These are phyloP conservation scores for Aplysina aerophoba DNA, from an alignment of 37 sponge, comb jelly and placozoan species.

Conservation along the genomic window DNA sequence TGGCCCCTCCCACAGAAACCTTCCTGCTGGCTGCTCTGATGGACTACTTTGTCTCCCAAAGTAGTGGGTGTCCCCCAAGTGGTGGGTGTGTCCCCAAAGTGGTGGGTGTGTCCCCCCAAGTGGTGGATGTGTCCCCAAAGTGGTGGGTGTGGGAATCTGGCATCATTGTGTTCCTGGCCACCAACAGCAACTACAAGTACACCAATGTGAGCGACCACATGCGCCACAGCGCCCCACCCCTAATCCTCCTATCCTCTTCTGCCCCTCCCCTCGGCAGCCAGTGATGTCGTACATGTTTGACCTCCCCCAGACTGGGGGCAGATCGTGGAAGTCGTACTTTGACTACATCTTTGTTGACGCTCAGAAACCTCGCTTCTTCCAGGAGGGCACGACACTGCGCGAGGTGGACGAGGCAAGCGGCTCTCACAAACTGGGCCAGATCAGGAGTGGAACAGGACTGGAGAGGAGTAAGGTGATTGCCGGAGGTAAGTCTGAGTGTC, in stretches of 20 bases:
- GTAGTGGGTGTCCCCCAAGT: slow-evolving; percentile 77
- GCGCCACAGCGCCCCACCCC: neutral
- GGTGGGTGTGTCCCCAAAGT: slow-evolving; percentile 68
- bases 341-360: slow-evolving; percentile 93
- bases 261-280: neutral
- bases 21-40: slow-evolving; percentile 72
- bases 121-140: too few relatives aligned
- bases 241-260: too few relatives aligned
- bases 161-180: slow-evolving; percentile 70
- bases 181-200: slow-evolving; percentile 83
- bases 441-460: slow-evolving; percentile 52
- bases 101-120: slow-evolving; percentile 23
- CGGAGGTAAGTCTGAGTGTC: slow-evolving; percentile 63
- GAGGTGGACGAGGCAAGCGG: slow-evolving; percentile 85
- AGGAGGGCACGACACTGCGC: slow-evolving; percentile 82
- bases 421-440: slow-evolving; percentile 69
- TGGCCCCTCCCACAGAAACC: slow-evolving; percentile 53
- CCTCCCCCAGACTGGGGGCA: slow-evolving; percentile 12
- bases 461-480: slow-evolving; percentile 63
- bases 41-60: slow-evolving; percentile 77
- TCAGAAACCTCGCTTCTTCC: slow-evolving; percentile 90
- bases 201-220: slow-evolving; percentile 63
- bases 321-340: slow-evolving; percentile 88
- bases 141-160: slow-evolving; percentile 66
- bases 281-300: slow-evolving; percentile 64